Base-by-base conservation (phyloP, 37 sponge, comb jelly and placozoan genomes). In the Theonella swinhoei region DNA sequence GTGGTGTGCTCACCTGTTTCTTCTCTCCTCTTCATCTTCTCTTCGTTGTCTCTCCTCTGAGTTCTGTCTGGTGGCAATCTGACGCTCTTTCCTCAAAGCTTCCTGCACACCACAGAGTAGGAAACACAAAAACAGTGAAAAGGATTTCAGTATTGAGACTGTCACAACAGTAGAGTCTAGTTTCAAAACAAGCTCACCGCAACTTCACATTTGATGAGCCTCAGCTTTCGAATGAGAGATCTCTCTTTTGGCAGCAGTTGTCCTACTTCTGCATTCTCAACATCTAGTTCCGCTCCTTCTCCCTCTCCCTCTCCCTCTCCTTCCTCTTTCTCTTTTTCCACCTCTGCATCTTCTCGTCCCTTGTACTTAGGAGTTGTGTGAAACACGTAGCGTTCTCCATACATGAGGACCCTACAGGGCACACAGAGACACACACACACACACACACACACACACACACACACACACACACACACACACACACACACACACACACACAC, bases 271-370 rank as follows among this genome's bases (percentile, higher is more conserved):
- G 54, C 54, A 47, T 47, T 47, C 54, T 47, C 54, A 7, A 47
- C 14, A 14, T 47, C 54, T 7, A 14, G 11, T 17, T 81, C 70
- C 82, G 34, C 61, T 47, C 80, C 70, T 62, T 41, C 75, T 35
- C 34, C 87, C 42, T 74, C 81, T 25, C 26, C 67, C 42, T 72
- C 67, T n/a, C 73, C 26, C 54, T 34, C 62, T 37, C 43, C 33
- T 4, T 9, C 61, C 64, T 42, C 38, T 86, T 80, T 34, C 79
- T 63, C 62, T 78, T 62, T 14, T 68, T 36, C 68, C 63, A 65
- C 32, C 66, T 20, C 22, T 42, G 32, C 17, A 64, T 75, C 0
- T 68, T 65, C 54, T 19, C 14, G 7, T 14, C 54, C 62, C 62
- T 69, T 11, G 69, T 77, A 71, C 20, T 30, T 19, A 23, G 37